Evolutionary conservation across 2,113 vertebrate species (phyloP), one percentile per base, ranked within the genome.

Genomic region (Peromyscus leucopus): DNA sequence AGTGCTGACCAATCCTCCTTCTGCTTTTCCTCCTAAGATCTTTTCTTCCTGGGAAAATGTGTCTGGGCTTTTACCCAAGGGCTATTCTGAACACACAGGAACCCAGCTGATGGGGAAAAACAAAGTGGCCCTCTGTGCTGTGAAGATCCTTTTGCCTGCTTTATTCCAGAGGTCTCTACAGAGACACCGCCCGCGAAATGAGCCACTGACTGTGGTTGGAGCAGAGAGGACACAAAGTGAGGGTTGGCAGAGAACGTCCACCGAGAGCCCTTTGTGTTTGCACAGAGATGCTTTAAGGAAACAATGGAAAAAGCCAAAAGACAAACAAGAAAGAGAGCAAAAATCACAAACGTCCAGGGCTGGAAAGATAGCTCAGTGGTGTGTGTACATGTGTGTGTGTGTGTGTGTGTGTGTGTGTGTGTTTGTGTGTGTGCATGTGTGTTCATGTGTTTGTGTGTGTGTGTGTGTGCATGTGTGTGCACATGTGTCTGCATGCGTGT

Each of bases 1-100:
- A 69, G 15, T 24, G 31, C 2, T 2, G 17, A 10, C 2, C 2
- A 1, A 16, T 42, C 9, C 33, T 33, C 15, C 33, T 22, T 33
- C 26, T 10, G 3, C 21, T 7, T 42, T 11, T 7, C 31, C 87
- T 57, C 65, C 85, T 57, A 19, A 75, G 69, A 24, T 19, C 9
- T 17, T 1, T n/a, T 89, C 46, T 75, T 79, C 69, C 51, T n/a
- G 9, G 67, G 75, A 36, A 80, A 63, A 33, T 1, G 1, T 4
- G 26, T 3, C 78, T 69, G 72, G 46, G 69, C 59, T 87, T 51
- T 82, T 17, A 63, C 92, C 59, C 74, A 69, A 46, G 46, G 83
- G 51, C n/a, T 69, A 2, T 51, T 83, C 83, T 63, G 83, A 69
- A 71, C 79, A 74, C 0, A 28, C 3, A 33, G 51, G 61, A 86